Percentiles rank a stretch among this genome's conserved stretches.
Evolutionary conservation across 35 echinoderm and acorn worm species (phyloP).

Genomic region (Apostichopus parvimensis): DNA sequence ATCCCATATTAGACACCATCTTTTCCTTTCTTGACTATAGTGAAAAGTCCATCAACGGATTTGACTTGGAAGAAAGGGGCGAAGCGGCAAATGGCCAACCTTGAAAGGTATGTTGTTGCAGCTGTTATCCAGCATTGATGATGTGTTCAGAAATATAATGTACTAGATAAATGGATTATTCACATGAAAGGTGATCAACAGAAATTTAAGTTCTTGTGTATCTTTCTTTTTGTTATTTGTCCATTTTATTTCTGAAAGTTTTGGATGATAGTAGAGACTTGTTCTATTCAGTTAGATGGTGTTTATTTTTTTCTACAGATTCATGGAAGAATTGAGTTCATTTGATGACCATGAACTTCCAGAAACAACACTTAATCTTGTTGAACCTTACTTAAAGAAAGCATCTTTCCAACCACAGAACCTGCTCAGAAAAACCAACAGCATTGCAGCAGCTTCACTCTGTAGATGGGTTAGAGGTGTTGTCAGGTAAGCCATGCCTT

Average conservation of each 20-base stretch:
- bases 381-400: conserved; percentile 98
- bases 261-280: too few species aligned
- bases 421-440: conserved; percentile 89
- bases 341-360: conserved; percentile 97
- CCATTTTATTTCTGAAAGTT: too few species aligned
- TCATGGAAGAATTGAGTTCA: conserved; percentile 78
- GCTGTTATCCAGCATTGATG: not conserved
- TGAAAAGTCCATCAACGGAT: conserved; percentile 97
- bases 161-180: too few species aligned
- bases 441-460: conserved; percentile 78
- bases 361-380: conserved; percentile 93
- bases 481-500: conserved; percentile 59
- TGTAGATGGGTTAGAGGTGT: conserved; percentile 97
- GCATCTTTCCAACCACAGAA: conserved; percentile 93
- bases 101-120: conserved; percentile 75
- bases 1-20: too few species aligned
- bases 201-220: too few species aligned
- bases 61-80: conserved; percentile 99
- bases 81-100: conserved; percentile 96
- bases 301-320: conserved; percentile 39
- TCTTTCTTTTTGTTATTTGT: too few species aligned
- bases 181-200: too few species aligned
- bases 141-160: too few species aligned
- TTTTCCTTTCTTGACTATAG: conserved; percentile 41
- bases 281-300: too few species aligned